Evolutionary conservation across 2,888 invertebrate genomes (phyloP).

Genomic region (Lymantria dispar): DNA sequence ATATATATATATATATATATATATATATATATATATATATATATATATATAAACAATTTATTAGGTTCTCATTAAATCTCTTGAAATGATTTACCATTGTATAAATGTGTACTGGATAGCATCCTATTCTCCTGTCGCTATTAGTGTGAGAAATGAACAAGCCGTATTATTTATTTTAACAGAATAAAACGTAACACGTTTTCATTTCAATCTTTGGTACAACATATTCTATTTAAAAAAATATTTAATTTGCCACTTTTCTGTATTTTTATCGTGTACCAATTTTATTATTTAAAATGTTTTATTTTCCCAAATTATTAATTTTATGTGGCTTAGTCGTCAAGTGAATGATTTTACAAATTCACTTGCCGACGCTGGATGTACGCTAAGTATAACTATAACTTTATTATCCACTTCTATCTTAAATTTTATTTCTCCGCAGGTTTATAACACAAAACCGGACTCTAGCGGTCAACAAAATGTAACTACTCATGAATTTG

Average conservation of each 20-base stretch:
- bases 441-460: slow-evolving; percentile 83
- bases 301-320: slow-evolving; percentile 48
- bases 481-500: slow-evolving; percentile 76
- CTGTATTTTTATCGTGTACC: not conserved
- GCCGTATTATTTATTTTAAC: slow-evolving; percentile 45
- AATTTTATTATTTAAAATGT: slow-evolving; percentile 21
- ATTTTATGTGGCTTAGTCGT: slow-evolving; percentile 65
- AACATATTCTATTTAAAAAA: not conserved
- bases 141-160: slow-evolving; percentile 69
- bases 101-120: slow-evolving; percentile 68
- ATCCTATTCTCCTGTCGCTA: slow-evolving; percentile 77
- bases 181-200: slow-evolving; percentile 17
- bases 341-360: slow-evolving; percentile 45
- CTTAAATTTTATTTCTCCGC: slow-evolving; percentile 79
- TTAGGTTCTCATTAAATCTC: no score
- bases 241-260: slow-evolving; percentile 1
- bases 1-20: no score
- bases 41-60: no score
- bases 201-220: not conserved
- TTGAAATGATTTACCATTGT: slow-evolving; percentile 42
- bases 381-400: slow-evolving; percentile 55
- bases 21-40: no score
- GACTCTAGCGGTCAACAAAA: slow-evolving; percentile 82
- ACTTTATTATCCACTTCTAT: slow-evolving; percentile 70
- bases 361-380: slow-evolving; percentile 58